Percentiles rank a stretch among this genome's conserved stretches.
phyloP scores from a whole-genome alignment of 1,140 invertebrate species.

The Drosophila malerkotliana region DNA sequence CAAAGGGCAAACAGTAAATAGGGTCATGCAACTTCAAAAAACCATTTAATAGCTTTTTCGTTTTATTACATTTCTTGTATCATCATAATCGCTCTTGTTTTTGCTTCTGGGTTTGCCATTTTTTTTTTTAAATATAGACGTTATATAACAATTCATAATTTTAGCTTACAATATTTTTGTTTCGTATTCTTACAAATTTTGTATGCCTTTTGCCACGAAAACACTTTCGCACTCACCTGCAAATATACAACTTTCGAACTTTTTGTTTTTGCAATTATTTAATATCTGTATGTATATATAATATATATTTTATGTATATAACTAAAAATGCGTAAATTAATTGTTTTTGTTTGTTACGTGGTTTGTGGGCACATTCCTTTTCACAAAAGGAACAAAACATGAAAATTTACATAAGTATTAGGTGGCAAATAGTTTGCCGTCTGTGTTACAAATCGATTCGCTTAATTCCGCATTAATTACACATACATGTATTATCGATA shows the following conservation, averaged over 20 bases:
- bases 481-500: constrained; percentile 56
- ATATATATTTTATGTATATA: constrained; percentile 65
- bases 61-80: constrained; percentile 71
- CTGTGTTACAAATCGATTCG: constrained; percentile 25
- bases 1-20: background rate
- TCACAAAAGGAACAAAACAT: constrained; percentile 77
- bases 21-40: background rate
- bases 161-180: constrained; percentile 75
- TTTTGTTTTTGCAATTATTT: constrained; percentile 64
- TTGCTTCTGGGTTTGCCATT: constrained; percentile 60
- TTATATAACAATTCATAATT: constrained; percentile 82
- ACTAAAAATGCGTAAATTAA: constrained; percentile 81
- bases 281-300: constrained; percentile 63
- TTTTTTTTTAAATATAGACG: constrained; percentile 68
- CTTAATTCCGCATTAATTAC: constrained; percentile 45
- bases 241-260: constrained; percentile 75
- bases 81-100: constrained; percentile 47
- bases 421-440: constrained; percentile 51
- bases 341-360: constrained; percentile 57
- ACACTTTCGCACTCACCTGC: constrained; percentile 42
- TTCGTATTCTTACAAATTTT: constrained; percentile 64
- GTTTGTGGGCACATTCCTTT: constrained; percentile 62
- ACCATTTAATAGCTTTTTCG: constrained; percentile 53
- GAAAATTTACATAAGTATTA: constrained; percentile 54
- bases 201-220: constrained; percentile 56